These are phyloP conservation scores for Colletes latitarsis DNA, from an alignment of 1,140 invertebrate species.

Conservation along the genomic window DNA sequence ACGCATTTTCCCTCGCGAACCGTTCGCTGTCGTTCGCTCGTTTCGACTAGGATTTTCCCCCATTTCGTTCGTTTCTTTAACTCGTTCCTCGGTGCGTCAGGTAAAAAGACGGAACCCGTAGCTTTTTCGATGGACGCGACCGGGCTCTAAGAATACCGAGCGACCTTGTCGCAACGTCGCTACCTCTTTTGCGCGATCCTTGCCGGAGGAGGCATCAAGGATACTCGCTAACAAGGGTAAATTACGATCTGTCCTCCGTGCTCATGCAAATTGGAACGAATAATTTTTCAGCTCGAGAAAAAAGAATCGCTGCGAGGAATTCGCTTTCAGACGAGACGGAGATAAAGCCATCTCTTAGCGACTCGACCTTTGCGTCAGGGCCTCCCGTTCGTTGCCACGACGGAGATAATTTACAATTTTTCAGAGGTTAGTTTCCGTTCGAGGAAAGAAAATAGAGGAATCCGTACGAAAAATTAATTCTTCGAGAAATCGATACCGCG, in stretches of 20 bases:
- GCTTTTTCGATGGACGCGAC: background rate
- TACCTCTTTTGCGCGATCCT: constrained; percentile 15
- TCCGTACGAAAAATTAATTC: no score
- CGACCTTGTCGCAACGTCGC: constrained; percentile 29
- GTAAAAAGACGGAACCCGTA: background rate
- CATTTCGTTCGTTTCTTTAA: background rate
- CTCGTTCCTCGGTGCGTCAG: constrained; percentile 15
- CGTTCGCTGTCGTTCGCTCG: background rate
- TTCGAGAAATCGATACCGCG: no score
- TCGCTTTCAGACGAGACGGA: background rate
- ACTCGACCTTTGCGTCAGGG: background rate
- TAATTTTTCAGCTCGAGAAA: constrained; percentile 2
- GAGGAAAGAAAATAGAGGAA: background rate
- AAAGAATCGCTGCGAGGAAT: constrained; percentile 5
- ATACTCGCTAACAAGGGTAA: constrained; percentile 31
- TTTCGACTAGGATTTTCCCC: background rate
- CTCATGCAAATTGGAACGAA: constrained; percentile 45
- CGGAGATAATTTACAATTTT: constrained; percentile 12
- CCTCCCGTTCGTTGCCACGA: background rate
- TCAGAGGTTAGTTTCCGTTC: background rate
- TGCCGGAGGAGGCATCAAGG: background rate
- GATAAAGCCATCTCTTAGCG: constrained; percentile 23
- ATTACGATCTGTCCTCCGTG: constrained; percentile 28
- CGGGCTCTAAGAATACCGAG: background rate
- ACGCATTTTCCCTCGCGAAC: background rate